These are phyloP conservation scores for Eclectus roratus DNA, from an alignment of 2,113 vertebrate genomes.

Conservation along the genomic window DNA sequence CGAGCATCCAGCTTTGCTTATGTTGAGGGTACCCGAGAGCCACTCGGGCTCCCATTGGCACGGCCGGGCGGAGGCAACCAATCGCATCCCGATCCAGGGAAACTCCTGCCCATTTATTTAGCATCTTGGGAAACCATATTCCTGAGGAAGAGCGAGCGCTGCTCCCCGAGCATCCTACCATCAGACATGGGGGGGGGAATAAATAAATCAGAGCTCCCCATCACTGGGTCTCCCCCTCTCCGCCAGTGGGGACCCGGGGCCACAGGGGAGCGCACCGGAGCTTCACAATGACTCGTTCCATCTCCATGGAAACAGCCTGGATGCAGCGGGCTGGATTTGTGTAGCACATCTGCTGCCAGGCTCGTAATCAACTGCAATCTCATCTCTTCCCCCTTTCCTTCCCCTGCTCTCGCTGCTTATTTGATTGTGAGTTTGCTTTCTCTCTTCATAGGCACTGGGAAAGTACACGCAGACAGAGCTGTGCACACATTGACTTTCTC, in stretches of 20 bases:
- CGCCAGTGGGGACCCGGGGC: conserved; percentile 61
- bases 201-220: not conserved
- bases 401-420: conserved; percentile 42
- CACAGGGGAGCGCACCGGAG: conserved; percentile 60
- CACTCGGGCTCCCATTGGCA: conserved; percentile 84
- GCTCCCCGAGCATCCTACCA: conserved; percentile 38
- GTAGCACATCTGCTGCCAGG: conserved; percentile 87
- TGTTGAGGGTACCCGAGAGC: conserved; percentile 82
- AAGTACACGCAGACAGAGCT: conserved; percentile 10
- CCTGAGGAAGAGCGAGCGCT: conserved; percentile 59
- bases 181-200: not conserved
- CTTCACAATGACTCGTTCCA: conserved; percentile 89
- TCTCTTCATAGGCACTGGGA: conserved; percentile 5
- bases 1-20: conserved; percentile 82
- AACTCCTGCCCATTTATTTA: conserved; percentile 81
- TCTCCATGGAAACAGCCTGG: conserved; percentile 98
- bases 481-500: not conserved
- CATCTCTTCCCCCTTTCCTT: not conserved
- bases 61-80: conserved; percentile 78
- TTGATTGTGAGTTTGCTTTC: conserved; percentile 63
- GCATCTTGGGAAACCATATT: conserved; percentile 72
- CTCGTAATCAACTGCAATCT: conserved; percentile 78
- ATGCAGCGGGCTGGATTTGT: conserved; percentile 86
- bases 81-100: conserved; percentile 77
- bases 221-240: not conserved